Evolutionary conservation across 2,113 vertebrate genomes (phyloP), one percentile per base, ranked within the genome.

Genomic region (Aegotheles bennettii): DNA sequence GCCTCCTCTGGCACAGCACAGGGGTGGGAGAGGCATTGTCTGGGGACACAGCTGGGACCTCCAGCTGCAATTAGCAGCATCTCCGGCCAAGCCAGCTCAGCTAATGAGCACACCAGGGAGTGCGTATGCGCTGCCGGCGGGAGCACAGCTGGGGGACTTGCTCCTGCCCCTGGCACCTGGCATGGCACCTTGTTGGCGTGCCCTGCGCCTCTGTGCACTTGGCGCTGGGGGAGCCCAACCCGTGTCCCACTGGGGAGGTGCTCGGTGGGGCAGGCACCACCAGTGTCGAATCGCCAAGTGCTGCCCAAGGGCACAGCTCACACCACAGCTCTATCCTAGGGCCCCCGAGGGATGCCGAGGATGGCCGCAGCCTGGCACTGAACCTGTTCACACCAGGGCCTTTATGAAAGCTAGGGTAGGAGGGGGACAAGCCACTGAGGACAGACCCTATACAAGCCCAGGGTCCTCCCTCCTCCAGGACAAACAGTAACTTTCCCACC

Each of bases 231-330:
- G 29, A 5, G 1, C 4, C 3, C 53, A 60, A 25, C 19, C 8
- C 4, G 0, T 43, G 53, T 16, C 43, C 76, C 3, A 2, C 13
- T 8, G 40, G n/a, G 11, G 18, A 79, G 51, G 42, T 57, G 35
- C 38, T 53, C 1, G 1, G 80, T 2, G 3, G 8, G n/a, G 43
- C 36, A 13, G 45, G n/a, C 4, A 0, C 23, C 1, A 1, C 11
- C 2, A 1, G 56, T 31, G 42, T 43, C 6, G 1, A 38, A 28
- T 9, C 1, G 2, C 53, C 36, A 57, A 12, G 28, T 29, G 23
- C 33, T 63, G 50, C 38, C n/a, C 67, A 69, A 63, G 29, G 20
- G 26, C 28, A 36, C 1, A 2, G 47, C 47, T 84, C 6, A 1
- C 9, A 51, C 29, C 63, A 13, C 0, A 1, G 29, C 73, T 67